Base-by-base conservation (phyloP, 2,113 vertebrate species). In the Platichthys stellatus region DNA sequence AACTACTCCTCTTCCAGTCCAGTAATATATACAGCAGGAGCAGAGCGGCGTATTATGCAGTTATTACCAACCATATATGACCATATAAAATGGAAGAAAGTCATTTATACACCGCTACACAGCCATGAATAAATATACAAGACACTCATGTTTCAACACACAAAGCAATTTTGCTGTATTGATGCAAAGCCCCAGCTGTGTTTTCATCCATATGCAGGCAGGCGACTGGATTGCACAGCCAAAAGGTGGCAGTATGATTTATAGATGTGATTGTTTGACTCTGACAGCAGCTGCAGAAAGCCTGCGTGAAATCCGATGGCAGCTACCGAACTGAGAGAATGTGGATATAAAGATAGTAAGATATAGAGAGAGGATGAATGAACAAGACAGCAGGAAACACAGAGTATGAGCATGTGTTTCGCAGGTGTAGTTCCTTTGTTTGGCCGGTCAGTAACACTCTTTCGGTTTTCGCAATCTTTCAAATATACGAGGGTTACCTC, bases 231-330 rank as follows among this genome's bases (percentile, higher is more conserved):
- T 61, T 63, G 78, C 61, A 51, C 24, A 70, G 70, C 58, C 53
- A 62, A 51, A 31, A 66, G 47, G 66, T 80, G 63, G 61, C 77
- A 69, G 24, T 82, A 66, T 86, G 72, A 89, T 88, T 83, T 90
- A 74, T 35, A 57, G 49, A 58, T 58, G 51, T 49, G 76, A 84
- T 77, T 72, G 78, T 83, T 66, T 78, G 60, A 62, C 61, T 76
- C 60, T 66, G 21, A 49, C 63, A 59, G 72, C 82, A 61, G 72
- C 74, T 68, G 80, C 49, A 72, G 57, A 59, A 56, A 71, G 54
- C 69, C 67, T 51, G 68, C 47, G 15, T 35, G 69, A 62, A 75
- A 76, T 61, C 51, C 47, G 24, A 62, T 47, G n/a, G 56, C 72
- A 45, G 66, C 69, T 12, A n/a, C 72, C 26, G 70, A 78, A 63